A percentile compares a stretch with the other conserved stretches of the same genome.
Conservation (phyloP, 2,797 vertebrate genomes). For the Zalophus californianus region DNA sequence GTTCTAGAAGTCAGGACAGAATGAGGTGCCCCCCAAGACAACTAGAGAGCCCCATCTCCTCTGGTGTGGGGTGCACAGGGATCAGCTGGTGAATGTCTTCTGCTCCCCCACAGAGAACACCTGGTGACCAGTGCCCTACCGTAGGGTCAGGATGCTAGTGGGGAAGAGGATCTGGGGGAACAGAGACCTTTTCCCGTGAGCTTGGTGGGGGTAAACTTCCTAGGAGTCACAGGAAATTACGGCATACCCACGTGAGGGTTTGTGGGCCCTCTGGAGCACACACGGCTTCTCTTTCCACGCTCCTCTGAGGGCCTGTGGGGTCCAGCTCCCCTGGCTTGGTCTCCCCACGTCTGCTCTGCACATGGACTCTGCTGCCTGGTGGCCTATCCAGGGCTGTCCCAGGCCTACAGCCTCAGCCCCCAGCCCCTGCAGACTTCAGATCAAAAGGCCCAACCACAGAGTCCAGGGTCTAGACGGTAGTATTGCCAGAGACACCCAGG, state of each 20-base stretch:
- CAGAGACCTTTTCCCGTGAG: background rate
- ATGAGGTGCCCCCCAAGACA: background rate
- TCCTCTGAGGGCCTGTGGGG: too few relatives aligned
- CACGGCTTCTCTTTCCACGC: background rate
- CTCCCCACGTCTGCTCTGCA: background rate
- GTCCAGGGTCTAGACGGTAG: background rate
- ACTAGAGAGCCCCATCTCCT: background rate
- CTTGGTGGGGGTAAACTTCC: background rate
- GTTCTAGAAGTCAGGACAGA: background rate
- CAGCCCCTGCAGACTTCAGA: background rate
- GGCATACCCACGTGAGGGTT: background rate
- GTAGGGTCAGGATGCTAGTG: too few relatives aligned
- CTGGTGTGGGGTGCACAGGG: too few relatives aligned
- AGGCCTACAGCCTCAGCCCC: background rate
- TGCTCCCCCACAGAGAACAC: too few relatives aligned
- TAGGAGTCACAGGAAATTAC: background rate
- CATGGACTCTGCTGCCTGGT: background rate
- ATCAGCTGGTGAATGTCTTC: background rate
- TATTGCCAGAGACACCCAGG: background rate
- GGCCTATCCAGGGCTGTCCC: background rate
- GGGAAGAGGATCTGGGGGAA: background rate
- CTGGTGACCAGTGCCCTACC: background rate
- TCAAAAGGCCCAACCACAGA: background rate
- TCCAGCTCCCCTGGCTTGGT: fast-evolving
- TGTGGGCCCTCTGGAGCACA: fast-evolving